Conservation (phyloP, 2,797 vertebrate species). For the Tapirus indicus region DNA sequence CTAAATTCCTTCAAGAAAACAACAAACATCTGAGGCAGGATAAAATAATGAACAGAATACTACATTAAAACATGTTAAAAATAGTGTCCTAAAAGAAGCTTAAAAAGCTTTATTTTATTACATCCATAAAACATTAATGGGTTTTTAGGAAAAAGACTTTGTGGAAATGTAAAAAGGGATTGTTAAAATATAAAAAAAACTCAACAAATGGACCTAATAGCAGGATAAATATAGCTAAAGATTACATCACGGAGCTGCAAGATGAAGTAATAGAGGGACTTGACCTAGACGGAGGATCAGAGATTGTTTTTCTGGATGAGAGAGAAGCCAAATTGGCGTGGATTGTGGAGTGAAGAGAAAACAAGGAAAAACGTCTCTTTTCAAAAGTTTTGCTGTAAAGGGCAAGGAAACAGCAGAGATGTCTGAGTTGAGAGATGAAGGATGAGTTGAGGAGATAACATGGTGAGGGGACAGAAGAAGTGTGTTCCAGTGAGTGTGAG, state of each 20-base stretch:
- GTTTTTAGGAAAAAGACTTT: not conserved
- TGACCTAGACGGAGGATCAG: not conserved
- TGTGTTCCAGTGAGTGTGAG: not conserved
- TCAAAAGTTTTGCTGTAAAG: not conserved
- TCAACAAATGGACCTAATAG: not conserved
- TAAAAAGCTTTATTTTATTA: not conserved
- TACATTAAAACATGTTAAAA: not conserved
- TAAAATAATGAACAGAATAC: not conserved
- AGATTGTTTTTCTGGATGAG: not conserved
- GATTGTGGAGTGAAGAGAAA: not conserved
- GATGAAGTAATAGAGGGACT: not conserved
- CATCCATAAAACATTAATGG: not conserved
- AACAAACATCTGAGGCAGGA: not conserved
- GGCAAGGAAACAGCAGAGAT: not conserved
- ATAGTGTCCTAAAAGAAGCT: not conserved
- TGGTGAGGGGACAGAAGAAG: not conserved
- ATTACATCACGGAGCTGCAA: not conserved
- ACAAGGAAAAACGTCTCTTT: not conserved
- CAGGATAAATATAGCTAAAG: not conserved
- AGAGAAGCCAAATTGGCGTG: not conserved
- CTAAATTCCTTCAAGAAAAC: not conserved
- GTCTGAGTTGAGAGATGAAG: not conserved
- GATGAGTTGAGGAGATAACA: not conserved
- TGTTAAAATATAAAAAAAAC: conserved; percentile 35
- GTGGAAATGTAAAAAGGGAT: not conserved